Evolutionary conservation across 1,140 invertebrate species (phyloP).

Genomic region (Zophobas atratus): DNA sequence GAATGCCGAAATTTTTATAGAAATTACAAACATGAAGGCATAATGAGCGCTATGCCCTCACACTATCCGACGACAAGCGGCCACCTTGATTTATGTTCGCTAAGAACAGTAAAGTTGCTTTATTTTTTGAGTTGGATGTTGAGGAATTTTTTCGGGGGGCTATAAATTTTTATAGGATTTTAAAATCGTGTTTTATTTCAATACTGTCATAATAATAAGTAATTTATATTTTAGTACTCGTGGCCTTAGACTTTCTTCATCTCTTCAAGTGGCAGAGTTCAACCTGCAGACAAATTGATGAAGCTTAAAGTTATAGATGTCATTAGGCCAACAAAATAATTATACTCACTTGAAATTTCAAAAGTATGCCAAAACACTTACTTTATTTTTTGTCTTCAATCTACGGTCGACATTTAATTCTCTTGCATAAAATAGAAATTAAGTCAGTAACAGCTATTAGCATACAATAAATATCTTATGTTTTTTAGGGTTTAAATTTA

Average conservation of each 20-base stretch:
- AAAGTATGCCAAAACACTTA: no score
- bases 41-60: constrained; percentile 5
- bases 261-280: neutral
- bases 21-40: constrained; percentile 20
- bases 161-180: constrained; percentile 42
- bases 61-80: neutral
- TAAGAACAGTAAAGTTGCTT: constrained; percentile 10
- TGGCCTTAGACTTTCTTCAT: constrained; percentile 2
- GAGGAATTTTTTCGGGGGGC: constrained; percentile 25
- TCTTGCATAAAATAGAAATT: no score
- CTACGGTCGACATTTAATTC: no score
- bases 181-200: constrained; percentile 43
- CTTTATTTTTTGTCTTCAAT: no score
- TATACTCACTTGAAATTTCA: no score
- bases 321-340: neutral
- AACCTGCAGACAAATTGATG: constrained; percentile 3
- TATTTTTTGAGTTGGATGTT: constrained; percentile 9
- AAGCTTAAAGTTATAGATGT: neutral
- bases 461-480: no score
- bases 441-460: no score
- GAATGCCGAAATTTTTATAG: constrained; percentile 15
- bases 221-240: constrained; percentile 32
- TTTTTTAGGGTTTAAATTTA: no score
- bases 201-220: constrained; percentile 42
- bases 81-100: constrained; percentile 4